Percentiles rank a stretch among this genome's conserved stretches.
These are phyloP conservation scores for Icerya purchasi DNA, from an alignment of 2,888 invertebrate species.

Conservation along the genomic window DNA sequence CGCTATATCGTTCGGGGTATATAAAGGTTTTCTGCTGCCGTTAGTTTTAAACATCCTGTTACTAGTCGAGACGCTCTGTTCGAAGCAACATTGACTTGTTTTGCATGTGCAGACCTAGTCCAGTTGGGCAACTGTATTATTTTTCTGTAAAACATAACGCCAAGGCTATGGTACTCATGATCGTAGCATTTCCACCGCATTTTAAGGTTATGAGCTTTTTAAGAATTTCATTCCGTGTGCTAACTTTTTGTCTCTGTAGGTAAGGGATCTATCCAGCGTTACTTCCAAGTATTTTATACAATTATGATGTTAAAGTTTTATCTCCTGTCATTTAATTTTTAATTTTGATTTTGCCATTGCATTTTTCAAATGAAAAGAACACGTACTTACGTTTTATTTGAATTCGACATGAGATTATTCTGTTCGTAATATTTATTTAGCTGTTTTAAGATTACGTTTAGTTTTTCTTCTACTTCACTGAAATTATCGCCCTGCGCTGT, in stretches of 20 bases:
- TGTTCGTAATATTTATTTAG: background rate
- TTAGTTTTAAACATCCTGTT: background rate
- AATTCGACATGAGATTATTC: background rate
- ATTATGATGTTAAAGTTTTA: background rate
- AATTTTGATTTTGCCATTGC: background rate
- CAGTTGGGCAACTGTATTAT: background rate
- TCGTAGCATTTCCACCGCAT: background rate
- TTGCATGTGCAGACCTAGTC: background rate
- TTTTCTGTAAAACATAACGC: background rate
- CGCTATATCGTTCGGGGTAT: background rate
- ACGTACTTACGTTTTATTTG: background rate
- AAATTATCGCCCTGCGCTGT: background rate
- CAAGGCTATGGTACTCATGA: background rate
- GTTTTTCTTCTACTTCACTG: background rate
- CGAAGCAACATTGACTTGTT: background rate
- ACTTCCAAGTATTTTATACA: background rate
- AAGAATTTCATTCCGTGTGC: background rate
- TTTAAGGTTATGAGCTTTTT: background rate
- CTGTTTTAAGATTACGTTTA: background rate
- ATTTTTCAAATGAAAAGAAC: background rate
- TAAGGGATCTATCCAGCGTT: background rate
- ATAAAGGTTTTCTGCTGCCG: background rate
- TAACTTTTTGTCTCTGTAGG: background rate
- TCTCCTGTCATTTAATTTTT: background rate
- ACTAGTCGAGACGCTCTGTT: background rate